Percentiles rank a stretch among this genome's conserved stretches.
phyloP scores from a whole-genome alignment of 2,113 vertebrate species.

The Gavialis gangeticus region DNA sequence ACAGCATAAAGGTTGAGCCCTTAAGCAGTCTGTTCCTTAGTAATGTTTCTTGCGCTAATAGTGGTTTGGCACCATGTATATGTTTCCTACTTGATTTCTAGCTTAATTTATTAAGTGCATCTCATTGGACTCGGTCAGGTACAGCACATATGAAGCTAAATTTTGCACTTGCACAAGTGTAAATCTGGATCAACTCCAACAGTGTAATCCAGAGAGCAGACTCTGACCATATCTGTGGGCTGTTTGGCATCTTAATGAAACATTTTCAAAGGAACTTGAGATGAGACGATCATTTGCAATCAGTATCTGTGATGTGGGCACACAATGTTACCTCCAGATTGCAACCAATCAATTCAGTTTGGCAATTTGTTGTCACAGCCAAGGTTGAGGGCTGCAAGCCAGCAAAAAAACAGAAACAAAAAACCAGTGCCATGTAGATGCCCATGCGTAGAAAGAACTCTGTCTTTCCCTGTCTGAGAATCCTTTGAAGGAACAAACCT shows the following conservation, averaged over 20 bases:
- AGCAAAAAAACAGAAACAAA: background rate
- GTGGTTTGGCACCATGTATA: fast-evolving
- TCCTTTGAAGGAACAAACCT: background rate
- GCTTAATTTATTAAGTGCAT: fast-evolving
- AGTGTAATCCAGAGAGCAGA: background rate
- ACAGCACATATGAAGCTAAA: background rate
- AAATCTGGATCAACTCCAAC: background rate
- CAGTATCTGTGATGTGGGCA: background rate
- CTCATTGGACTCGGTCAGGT: fast-evolving
- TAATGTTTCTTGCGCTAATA: fast-evolving
- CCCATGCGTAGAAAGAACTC: background rate
- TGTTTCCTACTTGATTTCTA: fast-evolving
- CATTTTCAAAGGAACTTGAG: background rate
- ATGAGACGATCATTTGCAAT: background rate
- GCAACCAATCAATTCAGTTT: constrained; percentile 1
- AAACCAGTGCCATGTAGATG: background rate
- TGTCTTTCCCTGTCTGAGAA: background rate
- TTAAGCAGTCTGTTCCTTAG: fast-evolving
- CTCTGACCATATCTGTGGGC: background rate
- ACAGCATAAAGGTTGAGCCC: no score
- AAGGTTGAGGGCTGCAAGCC: background rate
- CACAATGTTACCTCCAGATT: background rate
- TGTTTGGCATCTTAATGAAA: background rate
- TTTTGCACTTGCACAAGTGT: fast-evolving
- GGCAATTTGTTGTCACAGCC: background rate